These are phyloP conservation scores for Apodemus agrarius DNA, from an alignment of 2,797 vertebrate species.

Conservation along the genomic window DNA sequence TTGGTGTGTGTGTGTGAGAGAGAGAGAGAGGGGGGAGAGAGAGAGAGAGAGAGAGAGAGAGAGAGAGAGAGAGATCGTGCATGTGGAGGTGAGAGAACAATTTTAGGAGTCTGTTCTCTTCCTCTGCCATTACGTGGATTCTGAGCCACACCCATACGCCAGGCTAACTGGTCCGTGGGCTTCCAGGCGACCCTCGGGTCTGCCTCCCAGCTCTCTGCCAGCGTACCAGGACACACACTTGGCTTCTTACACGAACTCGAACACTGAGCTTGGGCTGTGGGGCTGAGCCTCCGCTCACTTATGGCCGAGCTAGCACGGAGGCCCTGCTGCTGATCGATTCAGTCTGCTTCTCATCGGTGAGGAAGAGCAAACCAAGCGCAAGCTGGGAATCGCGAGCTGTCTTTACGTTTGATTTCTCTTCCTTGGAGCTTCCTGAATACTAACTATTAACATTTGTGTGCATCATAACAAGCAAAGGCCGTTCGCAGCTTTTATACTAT, in stretches of 20 bases:
- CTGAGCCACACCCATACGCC: background rate
- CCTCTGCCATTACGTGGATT: background rate
- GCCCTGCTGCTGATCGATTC: background rate
- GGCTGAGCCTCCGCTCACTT: background rate
- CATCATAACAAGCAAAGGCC: slow-evolving; percentile 15
- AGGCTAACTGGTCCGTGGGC: background rate
- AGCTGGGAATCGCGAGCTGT: background rate
- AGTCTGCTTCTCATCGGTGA: background rate
- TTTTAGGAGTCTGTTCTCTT: background rate
- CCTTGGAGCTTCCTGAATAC: slow-evolving; percentile 25
- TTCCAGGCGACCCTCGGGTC: background rate
- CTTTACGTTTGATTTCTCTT: slow-evolving; percentile 55
- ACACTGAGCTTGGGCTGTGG: background rate
- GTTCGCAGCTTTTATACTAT: slow-evolving; percentile 23
- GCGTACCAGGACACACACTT: background rate
- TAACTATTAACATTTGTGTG: slow-evolving; percentile 17
- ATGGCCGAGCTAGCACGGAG: background rate
- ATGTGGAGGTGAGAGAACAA: background rate
- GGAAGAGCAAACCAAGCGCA: slow-evolving; percentile 6
- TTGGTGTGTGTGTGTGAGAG: no score
- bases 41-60: no score
- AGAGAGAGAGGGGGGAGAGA: no score
- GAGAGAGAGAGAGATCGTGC: no score
- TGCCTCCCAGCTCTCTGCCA: background rate
- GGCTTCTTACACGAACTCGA: background rate